Base-by-base conservation (phyloP, 2,797 vertebrate genomes). In the Sebastes vulpes region DNA sequence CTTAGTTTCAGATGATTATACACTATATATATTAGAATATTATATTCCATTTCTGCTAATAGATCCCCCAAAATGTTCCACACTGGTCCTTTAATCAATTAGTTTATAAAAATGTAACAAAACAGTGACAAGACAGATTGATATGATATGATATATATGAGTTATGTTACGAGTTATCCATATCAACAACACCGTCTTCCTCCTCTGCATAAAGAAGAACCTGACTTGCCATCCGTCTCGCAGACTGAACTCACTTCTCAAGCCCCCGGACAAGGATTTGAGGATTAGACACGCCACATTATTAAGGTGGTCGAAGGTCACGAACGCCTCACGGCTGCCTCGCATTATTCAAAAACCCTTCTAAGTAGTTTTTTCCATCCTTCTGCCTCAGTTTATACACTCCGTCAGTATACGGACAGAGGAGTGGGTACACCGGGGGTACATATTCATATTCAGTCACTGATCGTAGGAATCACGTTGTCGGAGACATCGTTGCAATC, bases 251-350 rank as follows among this genome's bases (percentile, higher is more conserved):
- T 77, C 6, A 38, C 53, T 42, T 67, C 72, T 66, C 1, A 0
- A 68, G 70, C 63, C 73, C 53, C 61, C 61, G 84, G 75, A 80
- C 25, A 50, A 65, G 60, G 72, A 89, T 91, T 89, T 79, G 35
- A 67, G 64, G 82, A 89, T 91, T 86, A 86, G 76, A 81, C 86
- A 54, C 68, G 83, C 75, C 71, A 85, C 79, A 78, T 90, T 82
- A 66, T 78, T 75, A 82, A 54, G 61, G 68, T 63, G 58, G 85
- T 65, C 21, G 60, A 77, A 87, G 79, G 84, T 80, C 79, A 60
- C 4, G 20, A 81, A 86, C 53, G 50, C 79, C 65, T 68, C 20
- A 35, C 18, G 65, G 77, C 73, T 84, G 77, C 60, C 58, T 83
- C 75, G 60, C 58, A 20, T 81, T 80, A 88, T 85, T 87, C 74